phyloP scores from a whole-genome alignment of 2,797 vertebrate genomes.

The Pteropus rufus region DNA sequence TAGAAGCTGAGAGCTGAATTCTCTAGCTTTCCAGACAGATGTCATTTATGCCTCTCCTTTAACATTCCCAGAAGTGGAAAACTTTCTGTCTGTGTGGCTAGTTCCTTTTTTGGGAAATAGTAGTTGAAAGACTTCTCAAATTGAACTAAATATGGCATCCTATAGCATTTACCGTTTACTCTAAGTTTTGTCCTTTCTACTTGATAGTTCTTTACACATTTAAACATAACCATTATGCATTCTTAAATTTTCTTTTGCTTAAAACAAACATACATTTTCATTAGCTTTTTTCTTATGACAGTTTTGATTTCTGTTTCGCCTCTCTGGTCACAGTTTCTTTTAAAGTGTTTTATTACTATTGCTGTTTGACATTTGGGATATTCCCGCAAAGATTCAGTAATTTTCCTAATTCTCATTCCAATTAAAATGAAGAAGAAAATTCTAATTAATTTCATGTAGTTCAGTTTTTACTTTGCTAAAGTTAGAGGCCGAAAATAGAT shows the following conservation, averaged over 20 bases:
- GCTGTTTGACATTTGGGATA: conserved; percentile 7
- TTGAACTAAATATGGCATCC: conserved; percentile 12
- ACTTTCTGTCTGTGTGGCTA: background rate
- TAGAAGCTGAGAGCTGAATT: background rate
- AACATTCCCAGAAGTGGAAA: background rate
- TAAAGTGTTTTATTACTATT: conserved; percentile 39
- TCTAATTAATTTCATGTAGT: conserved; percentile 41
- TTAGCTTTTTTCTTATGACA: background rate
- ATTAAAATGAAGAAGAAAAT: conserved; percentile 46
- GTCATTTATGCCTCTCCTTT: background rate
- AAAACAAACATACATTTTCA: background rate
- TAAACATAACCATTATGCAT: background rate
- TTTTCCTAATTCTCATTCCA: conserved; percentile 48
- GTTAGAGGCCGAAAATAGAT: conserved; percentile 19
- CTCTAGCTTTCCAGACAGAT: background rate
- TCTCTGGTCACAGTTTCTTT: background rate
- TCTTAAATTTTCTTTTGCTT: conserved; percentile 15
- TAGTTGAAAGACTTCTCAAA: conserved; percentile 31
- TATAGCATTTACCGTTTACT: conserved; percentile 36
- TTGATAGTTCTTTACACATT: background rate
- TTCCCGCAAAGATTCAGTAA: background rate
- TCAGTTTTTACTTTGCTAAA: background rate
- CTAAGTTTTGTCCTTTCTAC: background rate
- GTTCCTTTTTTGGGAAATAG: background rate
- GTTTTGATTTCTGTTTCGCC: conserved; percentile 36